A percentile compares a stretch with the other conserved stretches of the same genome.
These are phyloP conservation scores for Ischnura elegans DNA, from an alignment of 2,888 invertebrate species.

Conservation along the genomic window DNA sequence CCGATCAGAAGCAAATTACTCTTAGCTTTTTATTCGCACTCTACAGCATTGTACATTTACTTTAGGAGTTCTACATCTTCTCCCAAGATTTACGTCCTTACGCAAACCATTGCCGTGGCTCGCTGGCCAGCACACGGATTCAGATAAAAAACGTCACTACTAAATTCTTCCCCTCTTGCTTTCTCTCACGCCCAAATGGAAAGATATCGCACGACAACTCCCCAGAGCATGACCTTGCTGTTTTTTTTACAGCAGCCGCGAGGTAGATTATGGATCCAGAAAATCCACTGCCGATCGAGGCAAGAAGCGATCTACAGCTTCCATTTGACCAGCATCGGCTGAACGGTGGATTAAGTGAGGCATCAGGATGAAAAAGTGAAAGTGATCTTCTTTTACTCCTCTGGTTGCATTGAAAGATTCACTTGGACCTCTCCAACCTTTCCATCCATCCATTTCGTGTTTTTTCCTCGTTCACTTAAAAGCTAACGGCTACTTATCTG, in stretches of 20 bases:
- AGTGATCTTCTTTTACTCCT: background rate
- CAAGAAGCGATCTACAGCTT: background rate
- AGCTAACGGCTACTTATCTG: background rate
- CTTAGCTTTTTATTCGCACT: no score
- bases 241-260: background rate
- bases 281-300: background rate
- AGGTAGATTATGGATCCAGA: background rate
- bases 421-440: background rate
- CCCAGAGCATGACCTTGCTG: background rate
- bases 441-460: background rate
- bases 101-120: no score
- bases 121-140: no score
- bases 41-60: no score
- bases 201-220: background rate
- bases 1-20: no score
- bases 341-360: background rate
- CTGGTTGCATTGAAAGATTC: background rate
- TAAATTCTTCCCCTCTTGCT: background rate
- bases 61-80: no score
- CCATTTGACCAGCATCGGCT: background rate
- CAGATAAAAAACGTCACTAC: background rate
- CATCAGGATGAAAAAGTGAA: background rate
- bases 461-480: background rate
- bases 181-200: background rate
- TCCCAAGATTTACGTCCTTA: no score